Evolutionary conservation across 2,113 vertebrate genomes (phyloP), one percentile per base, ranked within the genome.

Genomic region (Cromileptes altivelis): DNA sequence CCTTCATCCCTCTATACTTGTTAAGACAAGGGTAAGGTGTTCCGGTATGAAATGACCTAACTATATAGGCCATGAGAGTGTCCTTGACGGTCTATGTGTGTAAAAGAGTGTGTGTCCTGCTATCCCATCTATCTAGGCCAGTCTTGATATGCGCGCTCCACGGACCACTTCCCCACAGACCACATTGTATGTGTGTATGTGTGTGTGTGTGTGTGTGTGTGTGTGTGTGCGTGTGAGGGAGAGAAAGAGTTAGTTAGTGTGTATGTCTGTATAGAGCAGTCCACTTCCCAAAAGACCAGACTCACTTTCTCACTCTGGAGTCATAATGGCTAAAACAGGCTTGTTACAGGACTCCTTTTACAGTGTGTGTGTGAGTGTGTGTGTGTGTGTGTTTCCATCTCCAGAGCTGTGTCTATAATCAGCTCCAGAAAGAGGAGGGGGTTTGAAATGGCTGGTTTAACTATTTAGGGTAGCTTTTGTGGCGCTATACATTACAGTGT

Each of bases 201-300:
- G 76, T 40, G 76, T 81, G 73, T 27, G 78, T 56, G 76, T 40
- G 76, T 81, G 73, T 23, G 78, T 56, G 76, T 40, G 76, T 81
- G 73, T 19, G 61, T 85, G 74, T 81, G 70, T 79, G 73, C 23
- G 78, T 56, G 76, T 40, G 76, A 50, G 49, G 49, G 49, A 50
- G 49, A 50, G 52, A 62, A n/a, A 68, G 78, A 65, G 60, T 70
- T 52, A 68, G 81, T 68, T 7, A 17, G 78, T 82, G 73, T 70
- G 74, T 81, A 73, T 78, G 67, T 72, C 50, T 68, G 89, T 74
- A 82, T 73, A 40, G 85, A 87, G 65, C 81, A 90, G 93, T 92
- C 91, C 91, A 92, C 92, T 88, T 93, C 92, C 92, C 91, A 87
- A 86, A 89, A 92, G 93, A 92, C 91, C 80, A 91, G 92, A 85